phyloP scores from a whole-genome alignment of 2,797 vertebrate genomes.

The Pseudochirops corinnae region DNA sequence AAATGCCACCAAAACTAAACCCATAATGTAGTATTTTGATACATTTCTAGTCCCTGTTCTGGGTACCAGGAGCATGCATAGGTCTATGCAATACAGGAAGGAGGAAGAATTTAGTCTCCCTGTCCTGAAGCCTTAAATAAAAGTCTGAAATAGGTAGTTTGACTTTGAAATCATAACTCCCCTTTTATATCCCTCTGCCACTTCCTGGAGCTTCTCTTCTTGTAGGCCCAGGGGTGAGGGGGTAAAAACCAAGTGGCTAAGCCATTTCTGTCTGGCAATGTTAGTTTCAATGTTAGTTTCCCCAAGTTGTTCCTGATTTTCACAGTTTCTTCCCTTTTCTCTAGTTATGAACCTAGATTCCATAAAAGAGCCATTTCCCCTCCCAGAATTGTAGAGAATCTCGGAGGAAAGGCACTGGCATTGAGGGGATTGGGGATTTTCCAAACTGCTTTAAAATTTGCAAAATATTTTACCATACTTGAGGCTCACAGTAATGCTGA shows the following conservation, averaged over 20 bases:
- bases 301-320: slow-evolving; percentile 13
- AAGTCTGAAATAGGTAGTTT: slow-evolving; percentile 38
- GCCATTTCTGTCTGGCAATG: background rate
- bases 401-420: background rate
- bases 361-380: background rate
- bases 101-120: slow-evolving; percentile 1
- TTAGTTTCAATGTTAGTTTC: background rate
- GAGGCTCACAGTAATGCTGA: background rate
- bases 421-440: background rate
- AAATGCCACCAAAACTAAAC: background rate
- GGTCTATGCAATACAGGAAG: background rate
- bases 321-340: background rate
- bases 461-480: background rate
- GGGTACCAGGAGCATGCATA: slow-evolving; percentile 18
- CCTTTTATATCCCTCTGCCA: slow-evolving; percentile 2
- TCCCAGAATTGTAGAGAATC: background rate
- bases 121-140: slow-evolving; percentile 25
- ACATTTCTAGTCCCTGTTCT: slow-evolving; percentile 19
- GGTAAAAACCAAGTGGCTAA: background rate
- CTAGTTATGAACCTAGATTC: background rate
- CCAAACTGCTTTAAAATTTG: background rate
- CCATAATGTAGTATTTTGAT: slow-evolving; percentile 17
- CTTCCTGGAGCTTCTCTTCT: no score
- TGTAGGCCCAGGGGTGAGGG: no score
- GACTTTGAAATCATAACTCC: slow-evolving; percentile 7